Percentiles rank a stretch among this genome's conserved stretches.
phyloP scores from a whole-genome alignment of 2,888 invertebrate genomes.

The Nezara viridula region DNA sequence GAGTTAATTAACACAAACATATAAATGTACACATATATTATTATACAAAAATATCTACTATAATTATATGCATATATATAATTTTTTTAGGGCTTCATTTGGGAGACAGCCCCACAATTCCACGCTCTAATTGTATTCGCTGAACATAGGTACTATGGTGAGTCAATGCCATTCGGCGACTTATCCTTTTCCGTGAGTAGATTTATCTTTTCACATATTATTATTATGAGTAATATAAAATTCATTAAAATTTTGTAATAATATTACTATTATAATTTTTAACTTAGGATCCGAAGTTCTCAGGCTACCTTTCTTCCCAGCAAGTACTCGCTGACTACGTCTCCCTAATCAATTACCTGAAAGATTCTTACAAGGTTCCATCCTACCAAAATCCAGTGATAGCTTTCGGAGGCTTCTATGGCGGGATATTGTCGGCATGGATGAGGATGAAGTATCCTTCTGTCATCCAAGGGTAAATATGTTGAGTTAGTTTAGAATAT shows the following conservation, averaged over 20 bases:
- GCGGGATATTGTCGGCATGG: constrained; percentile 98
- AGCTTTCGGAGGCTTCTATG: constrained; percentile 91
- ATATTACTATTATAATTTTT: background rate
- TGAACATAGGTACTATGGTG: constrained; percentile 96
- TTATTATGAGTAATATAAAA: background rate
- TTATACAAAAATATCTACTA: too few relatives aligned
- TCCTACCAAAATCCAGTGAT: constrained; percentile 81
- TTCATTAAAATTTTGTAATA: too few relatives aligned
- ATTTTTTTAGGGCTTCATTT: constrained; percentile 84
- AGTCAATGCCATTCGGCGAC: constrained; percentile 89
- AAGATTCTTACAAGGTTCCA: constrained; percentile 69
- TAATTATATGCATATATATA: too few relatives aligned
- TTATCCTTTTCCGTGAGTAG: constrained; percentile 72
- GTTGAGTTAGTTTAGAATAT: background rate
- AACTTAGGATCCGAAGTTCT: constrained; percentile 74
- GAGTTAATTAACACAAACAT: too few relatives aligned
- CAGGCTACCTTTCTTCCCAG: constrained; percentile 87
- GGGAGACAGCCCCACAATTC: constrained; percentile 87
- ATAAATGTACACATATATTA: too few relatives aligned
- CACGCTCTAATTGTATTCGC: constrained; percentile 89
- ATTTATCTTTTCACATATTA: background rate
- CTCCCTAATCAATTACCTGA: constrained; percentile 80
- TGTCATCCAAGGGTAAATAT: constrained; percentile 78
- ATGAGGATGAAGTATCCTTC: constrained; percentile 96
- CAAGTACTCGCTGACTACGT: constrained; percentile 97